Percentiles rank a stretch among this genome's conserved stretches.
Conservation (phyloP, 2,113 vertebrate genomes). For the Azemiops feae region DNA sequence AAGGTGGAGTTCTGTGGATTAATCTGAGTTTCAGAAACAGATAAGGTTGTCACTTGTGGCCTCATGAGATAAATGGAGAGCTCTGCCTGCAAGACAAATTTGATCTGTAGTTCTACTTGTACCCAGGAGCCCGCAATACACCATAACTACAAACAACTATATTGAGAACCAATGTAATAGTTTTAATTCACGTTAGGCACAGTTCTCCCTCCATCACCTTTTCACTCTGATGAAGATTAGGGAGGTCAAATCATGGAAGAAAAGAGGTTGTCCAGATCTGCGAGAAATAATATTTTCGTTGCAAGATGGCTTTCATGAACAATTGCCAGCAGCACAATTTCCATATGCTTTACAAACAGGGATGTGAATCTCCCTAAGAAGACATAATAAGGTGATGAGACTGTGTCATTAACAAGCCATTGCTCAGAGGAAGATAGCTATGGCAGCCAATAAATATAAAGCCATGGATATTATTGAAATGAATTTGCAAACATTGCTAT, state of each 20-base stretch:
- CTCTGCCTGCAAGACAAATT: neutral
- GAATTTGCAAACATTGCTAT: neutral
- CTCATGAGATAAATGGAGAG: neutral
- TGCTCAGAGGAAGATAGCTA: neutral
- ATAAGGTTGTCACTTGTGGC: neutral
- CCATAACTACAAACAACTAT: neutral
- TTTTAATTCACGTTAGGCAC: neutral
- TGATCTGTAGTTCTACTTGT: neutral
- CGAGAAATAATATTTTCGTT: neutral
- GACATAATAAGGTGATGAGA: neutral
- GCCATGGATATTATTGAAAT: neutral
- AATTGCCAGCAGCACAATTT: neutral
- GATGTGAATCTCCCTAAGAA: neutral
- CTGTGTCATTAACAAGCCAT: neutral
- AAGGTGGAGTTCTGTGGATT: neutral
- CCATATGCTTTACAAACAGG: neutral
- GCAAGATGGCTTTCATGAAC: neutral
- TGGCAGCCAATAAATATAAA: neutral
- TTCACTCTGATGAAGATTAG: neutral
- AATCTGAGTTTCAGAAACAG: neutral
- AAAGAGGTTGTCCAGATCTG: neutral
- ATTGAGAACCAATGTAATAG: neutral
- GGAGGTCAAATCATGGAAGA: neutral
- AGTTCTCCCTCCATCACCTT: neutral
- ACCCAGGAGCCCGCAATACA: neutral